Evolutionary conservation across 2,797 vertebrate genomes (phyloP).

Genomic region (Acipenser oxyrinchus): DNA sequence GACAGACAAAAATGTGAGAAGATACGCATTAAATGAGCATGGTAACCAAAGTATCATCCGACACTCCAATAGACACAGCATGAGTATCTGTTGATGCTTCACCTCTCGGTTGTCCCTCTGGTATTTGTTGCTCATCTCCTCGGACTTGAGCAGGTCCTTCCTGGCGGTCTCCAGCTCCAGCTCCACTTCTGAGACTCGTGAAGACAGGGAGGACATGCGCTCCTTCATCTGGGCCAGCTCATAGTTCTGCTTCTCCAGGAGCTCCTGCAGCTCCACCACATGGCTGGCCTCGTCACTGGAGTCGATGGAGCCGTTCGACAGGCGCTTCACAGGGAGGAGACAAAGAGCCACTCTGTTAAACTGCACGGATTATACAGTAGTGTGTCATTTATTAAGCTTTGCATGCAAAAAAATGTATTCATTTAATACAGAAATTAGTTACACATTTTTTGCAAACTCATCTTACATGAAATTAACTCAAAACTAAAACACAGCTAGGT

Average conservation of each 20-base stretch:
- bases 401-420: no score
- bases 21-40: no score
- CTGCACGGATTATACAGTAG: no score
- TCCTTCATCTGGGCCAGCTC: slow-evolving; percentile 98
- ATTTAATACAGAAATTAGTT: no score
- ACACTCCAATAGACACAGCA: no score
- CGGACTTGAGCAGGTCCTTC: slow-evolving; percentile 94
- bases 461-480: no score
- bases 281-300: slow-evolving; percentile 86
- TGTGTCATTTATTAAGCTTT: no score
- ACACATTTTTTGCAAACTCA: no score
- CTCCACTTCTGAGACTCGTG: slow-evolving; percentile 89
- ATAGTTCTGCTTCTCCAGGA: slow-evolving; percentile 95
- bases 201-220: slow-evolving; percentile 85
- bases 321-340: slow-evolving; percentile 56
- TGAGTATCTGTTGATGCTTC: slow-evolving; percentile 26
- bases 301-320: slow-evolving; percentile 93
- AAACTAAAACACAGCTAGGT: no score
- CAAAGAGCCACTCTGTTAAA: no score
- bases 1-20: no score
- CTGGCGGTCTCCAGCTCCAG: slow-evolving; percentile 93
- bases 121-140: slow-evolving; percentile 95
- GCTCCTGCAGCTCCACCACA: slow-evolving; percentile 91
- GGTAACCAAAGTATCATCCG: no score
- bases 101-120: slow-evolving; percentile 98